Evolutionary conservation across 2,888 invertebrate genomes (phyloP), one percentile per base, ranked within the genome.

Genomic region (Callyntrura sp.): DNA sequence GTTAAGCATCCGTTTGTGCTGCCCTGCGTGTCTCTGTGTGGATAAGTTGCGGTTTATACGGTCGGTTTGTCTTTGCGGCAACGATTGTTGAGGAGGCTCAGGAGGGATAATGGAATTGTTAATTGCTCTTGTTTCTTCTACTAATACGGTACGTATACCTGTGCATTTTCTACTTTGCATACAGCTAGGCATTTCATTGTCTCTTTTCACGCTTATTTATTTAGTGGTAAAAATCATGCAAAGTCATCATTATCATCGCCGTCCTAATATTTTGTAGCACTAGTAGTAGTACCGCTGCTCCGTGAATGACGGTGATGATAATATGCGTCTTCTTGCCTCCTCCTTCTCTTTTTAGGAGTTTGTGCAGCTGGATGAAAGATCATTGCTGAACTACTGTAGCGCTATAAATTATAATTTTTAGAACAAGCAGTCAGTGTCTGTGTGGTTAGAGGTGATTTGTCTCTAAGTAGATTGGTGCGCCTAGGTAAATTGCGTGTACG

Each of bases 91-190:
- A 57, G 28, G n/a, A 79, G 78, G 35, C n/a, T n/a, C n/a, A 79
- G 73, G 73, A 76, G 78, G 55, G 78, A 79, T 79, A 79, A 79
- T 79, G 78, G 78, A 79, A 79, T 79, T 79, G 14, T 35, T 55
- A 79, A 79, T 57, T 79, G 55, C 78, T 57, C 78, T 35, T 35
- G n/a, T n/a, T 57, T 79, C n/a, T 55, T 28, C 25, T 78, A 25
- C 78, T 76, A 76, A 51, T 76, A 79, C 28, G 78, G 78, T 79
- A 79, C 6, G 78, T 73, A 70, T 12, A 25, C 9, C 4, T 25
- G 12, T 65, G 25, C 28, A 65, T 60, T 60, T 6, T 65, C 28
- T 28, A 65, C 28, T 65, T 65, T 25, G 6, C n/a, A n/a, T n/a
- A n/a, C n/a, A n/a, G n/a, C n/a, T n/a, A n/a, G n/a, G 20, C 14